phyloP scores from a whole-genome alignment of 2,888 invertebrate genomes.

The Tetragonisca angustula region DNA sequence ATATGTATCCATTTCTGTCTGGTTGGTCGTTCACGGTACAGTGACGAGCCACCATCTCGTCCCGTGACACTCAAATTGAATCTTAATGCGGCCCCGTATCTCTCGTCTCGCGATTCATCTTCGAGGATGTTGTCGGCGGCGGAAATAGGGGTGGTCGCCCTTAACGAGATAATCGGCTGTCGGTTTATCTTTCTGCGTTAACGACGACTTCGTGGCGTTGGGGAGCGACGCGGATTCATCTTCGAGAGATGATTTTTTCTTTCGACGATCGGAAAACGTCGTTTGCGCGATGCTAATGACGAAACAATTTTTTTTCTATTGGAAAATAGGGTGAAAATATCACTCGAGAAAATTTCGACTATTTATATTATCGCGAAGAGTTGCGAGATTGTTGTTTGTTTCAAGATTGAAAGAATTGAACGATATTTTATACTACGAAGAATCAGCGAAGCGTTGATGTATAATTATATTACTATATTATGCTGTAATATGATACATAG shows the following conservation, averaged over 20 bases:
- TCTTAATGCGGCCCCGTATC: constrained; percentile 51
- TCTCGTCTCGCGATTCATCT: constrained; percentile 36
- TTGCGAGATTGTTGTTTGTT: too few relatives aligned
- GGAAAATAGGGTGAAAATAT: too few relatives aligned
- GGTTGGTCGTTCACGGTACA: constrained; percentile 44
- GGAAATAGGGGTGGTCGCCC: constrained; percentile 19
- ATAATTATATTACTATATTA: too few relatives aligned
- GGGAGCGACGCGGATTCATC: background rate
- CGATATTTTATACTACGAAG: too few relatives aligned
- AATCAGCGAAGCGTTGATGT: too few relatives aligned
- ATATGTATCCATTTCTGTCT: constrained; percentile 59
- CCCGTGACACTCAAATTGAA: constrained; percentile 62
- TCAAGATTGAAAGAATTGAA: too few relatives aligned
- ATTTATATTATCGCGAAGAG: too few relatives aligned
- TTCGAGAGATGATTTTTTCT: background rate
- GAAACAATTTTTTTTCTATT: too few relatives aligned
- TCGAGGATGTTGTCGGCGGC: background rate
- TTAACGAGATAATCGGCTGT: constrained; percentile 28
- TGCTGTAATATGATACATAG: too few relatives aligned
- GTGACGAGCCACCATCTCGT: constrained; percentile 16
- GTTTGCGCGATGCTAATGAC: too few relatives aligned
- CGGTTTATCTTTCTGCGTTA: constrained; percentile 17
- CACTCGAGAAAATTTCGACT: too few relatives aligned
- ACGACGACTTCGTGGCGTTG: background rate
- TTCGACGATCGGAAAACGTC: too few relatives aligned